A percentile compares a stretch with the other conserved stretches of the same genome.
Evolutionary conservation across 2,888 invertebrate genomes (phyloP).

Genomic region (Limenitis camilla): DNA sequence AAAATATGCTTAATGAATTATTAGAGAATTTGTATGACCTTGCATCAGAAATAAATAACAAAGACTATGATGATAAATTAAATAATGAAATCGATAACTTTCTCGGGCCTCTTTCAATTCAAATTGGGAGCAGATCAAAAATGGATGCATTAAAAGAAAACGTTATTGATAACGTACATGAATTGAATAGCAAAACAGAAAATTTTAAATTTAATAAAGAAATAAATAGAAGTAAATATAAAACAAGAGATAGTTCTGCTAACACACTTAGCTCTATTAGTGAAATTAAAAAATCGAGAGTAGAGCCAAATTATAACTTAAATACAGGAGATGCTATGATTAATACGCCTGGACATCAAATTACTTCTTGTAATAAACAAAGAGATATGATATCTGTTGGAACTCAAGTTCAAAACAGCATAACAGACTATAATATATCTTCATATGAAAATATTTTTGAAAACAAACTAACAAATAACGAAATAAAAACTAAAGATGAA

Average conservation of each 20-base stretch:
- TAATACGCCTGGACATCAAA: no score
- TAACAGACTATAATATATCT: slow-evolving; percentile 1
- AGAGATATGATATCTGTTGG: not conserved
- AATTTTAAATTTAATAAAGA: not conserved
- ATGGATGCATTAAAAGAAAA: slow-evolving; percentile 30
- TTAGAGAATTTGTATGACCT: slow-evolving; percentile 34
- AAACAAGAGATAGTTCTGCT: not conserved
- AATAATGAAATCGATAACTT: slow-evolving; percentile 34
- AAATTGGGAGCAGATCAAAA: slow-evolving; percentile 24
- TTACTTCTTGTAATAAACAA: no score
- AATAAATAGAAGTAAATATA: not conserved
- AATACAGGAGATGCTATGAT: no score
- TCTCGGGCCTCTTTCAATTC: slow-evolving; percentile 31
- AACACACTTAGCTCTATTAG: not conserved
- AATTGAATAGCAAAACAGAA: slow-evolving; percentile 23
- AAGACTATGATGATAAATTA: slow-evolving; percentile 30
- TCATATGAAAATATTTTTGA: not conserved
- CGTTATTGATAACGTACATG: slow-evolving; percentile 32
- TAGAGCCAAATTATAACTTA: no score
- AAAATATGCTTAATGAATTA: slow-evolving; percentile 33
- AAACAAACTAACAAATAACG: not conserved
- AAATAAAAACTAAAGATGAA: not conserved
- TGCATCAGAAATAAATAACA: slow-evolving; percentile 16
- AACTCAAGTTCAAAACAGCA: slow-evolving; percentile 5
- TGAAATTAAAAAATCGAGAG: not conserved